Conservation (phyloP, 2,113 vertebrate genomes). For the Dendropsophus ebraccatus region DNA sequence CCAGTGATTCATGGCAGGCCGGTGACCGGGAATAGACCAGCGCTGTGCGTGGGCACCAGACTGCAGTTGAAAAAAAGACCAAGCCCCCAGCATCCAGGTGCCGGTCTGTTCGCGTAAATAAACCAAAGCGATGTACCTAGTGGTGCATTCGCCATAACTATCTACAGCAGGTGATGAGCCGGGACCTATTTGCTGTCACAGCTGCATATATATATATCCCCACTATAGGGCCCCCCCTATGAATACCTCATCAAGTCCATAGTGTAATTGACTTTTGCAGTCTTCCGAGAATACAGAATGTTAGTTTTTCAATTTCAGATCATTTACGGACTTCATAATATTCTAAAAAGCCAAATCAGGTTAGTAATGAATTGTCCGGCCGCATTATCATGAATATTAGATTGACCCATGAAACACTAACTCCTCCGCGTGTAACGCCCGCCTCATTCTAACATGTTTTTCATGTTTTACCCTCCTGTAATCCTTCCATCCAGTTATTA, state of each 20-base stretch:
- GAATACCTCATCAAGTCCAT: too few relatives aligned
- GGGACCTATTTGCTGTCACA: neutral
- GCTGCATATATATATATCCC: too few relatives aligned
- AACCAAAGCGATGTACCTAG: too few relatives aligned
- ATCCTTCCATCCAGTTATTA: neutral
- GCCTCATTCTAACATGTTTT: neutral
- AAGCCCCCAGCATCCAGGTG: too few relatives aligned
- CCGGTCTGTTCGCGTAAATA: too few relatives aligned
- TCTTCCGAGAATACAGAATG: neutral
- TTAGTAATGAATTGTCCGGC: neutral
- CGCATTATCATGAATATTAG: neutral
- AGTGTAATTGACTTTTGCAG: neutral
- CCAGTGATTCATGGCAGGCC: too few relatives aligned
- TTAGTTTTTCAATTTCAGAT: neutral
- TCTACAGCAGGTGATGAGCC: neutral
- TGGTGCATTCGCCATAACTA: too few relatives aligned
- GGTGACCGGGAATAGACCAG: too few relatives aligned
- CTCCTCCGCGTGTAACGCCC: neutral
- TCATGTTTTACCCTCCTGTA: neutral
- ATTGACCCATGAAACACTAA: neutral
- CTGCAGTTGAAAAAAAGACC: too few relatives aligned
- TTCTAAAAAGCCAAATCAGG: conserved; percentile 7
- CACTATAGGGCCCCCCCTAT: neutral
- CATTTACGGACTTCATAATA: neutral
- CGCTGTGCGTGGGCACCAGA: too few relatives aligned